A percentile compares a stretch with the other conserved stretches of the same genome.
Evolutionary conservation across 2,113 vertebrate species (phyloP).

Genomic region (Ia io): DNA sequence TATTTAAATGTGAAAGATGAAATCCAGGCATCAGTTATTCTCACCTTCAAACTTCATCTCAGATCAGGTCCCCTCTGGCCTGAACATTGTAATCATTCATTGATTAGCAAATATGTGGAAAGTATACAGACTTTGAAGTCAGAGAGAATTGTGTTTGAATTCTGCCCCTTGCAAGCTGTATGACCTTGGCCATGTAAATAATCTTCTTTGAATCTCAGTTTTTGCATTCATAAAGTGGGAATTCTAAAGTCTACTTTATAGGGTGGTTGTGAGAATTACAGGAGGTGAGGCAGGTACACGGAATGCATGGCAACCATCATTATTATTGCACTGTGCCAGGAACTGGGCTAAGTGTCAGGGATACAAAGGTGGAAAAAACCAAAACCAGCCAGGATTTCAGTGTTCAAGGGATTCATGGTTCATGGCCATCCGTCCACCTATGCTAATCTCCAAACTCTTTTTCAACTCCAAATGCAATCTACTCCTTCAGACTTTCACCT

Average conservation of each 20-base stretch:
- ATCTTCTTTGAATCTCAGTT: neutral
- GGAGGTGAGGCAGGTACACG: neutral
- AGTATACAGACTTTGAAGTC: constrained; percentile 8
- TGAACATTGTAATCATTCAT: neutral
- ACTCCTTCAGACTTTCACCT: neutral
- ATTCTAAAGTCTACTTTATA: neutral
- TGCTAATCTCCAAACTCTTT: neutral
- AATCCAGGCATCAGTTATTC: constrained; percentile 5
- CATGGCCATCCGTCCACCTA: neutral
- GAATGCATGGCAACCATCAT: neutral
- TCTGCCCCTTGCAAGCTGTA: neutral
- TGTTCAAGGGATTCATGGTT: neutral
- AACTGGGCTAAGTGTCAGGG: neutral
- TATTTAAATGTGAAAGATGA: constrained; percentile 24
- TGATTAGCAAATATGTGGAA: constrained; percentile 35
- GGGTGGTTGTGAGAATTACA: neutral
- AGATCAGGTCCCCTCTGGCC: neutral
- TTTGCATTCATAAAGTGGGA: neutral
- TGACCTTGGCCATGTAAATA: neutral
- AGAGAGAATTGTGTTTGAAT: neutral
- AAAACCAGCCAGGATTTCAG: neutral
- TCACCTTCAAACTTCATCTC: neutral
- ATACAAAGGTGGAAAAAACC: neutral
- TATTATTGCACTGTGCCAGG: neutral
- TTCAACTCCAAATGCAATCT: neutral